Evolutionary conservation across 2,888 invertebrate species (phyloP).

Genomic region (Apodemia hepburni): DNA sequence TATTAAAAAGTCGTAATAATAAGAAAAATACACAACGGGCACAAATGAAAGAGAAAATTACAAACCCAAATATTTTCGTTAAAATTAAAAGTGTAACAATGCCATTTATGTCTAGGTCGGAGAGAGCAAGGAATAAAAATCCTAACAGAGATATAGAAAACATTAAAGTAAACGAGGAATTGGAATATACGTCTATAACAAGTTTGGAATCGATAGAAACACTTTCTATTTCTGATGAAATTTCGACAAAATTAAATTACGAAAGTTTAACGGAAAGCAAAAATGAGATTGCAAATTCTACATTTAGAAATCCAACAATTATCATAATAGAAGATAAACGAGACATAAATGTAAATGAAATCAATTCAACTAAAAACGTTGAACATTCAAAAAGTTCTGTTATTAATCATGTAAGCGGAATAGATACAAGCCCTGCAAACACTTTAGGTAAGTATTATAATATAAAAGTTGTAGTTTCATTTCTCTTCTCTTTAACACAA

Average conservation of each 20-base stretch:
- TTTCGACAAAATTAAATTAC: not conserved
- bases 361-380: not conserved
- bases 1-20: not conserved
- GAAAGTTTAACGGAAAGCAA: not conserved
- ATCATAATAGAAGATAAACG: constrained; percentile 38
- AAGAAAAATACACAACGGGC: not conserved
- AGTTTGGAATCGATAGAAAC: constrained; percentile 4
- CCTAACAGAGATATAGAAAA: too few species aligned
- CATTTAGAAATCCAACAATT: constrained; percentile 36
- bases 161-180: not conserved
- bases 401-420: not conserved
- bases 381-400: not conserved
- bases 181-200: not conserved
- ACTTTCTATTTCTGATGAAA: not conserved
- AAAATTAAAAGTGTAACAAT: not conserved
- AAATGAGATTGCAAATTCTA: constrained; percentile 15
- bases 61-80: not conserved
- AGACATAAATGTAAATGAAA: not conserved
- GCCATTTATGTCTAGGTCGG: not conserved
- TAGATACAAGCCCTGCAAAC: not conserved
- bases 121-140: not conserved
- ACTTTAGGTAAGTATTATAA: not conserved
- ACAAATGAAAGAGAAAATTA: not conserved
- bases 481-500: too few species aligned
- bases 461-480: too few species aligned